Conservation (phyloP, 2,888 invertebrate species). For the Eudemis profundana region DNA sequence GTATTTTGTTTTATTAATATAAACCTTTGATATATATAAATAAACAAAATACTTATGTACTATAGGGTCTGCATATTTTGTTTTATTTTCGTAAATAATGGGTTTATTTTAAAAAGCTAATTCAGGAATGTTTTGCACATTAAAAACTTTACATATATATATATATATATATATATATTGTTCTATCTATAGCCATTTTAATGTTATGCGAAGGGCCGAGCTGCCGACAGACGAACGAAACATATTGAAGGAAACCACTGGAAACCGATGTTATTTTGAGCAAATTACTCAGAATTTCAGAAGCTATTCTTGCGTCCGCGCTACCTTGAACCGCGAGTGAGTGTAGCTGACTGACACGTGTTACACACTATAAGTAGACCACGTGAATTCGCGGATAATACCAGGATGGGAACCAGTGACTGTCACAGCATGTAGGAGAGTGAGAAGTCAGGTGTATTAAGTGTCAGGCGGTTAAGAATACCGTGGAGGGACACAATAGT, state of each 20-base stretch:
- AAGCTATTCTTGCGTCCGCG: conserved; percentile 68
- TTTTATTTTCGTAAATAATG: too few relatives aligned
- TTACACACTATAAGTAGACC: not conserved
- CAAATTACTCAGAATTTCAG: conserved; percentile 73
- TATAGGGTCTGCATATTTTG: too few relatives aligned
- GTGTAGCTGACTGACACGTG: conserved; percentile 49
- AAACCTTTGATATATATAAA: too few relatives aligned
- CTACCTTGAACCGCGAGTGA: conserved; percentile 75
- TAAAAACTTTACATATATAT: too few relatives aligned
- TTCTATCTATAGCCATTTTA: conserved; percentile 7
- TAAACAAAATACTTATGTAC: too few relatives aligned
- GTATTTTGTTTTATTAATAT: too few relatives aligned
- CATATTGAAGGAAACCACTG: conserved; percentile 59
- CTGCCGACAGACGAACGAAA: conserved; percentile 49
- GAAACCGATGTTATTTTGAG: conserved; percentile 70
- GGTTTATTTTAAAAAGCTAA: too few relatives aligned
- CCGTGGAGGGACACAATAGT: too few relatives aligned
- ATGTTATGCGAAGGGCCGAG: conserved; percentile 44
- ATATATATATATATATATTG: too few relatives aligned
- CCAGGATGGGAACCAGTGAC: not conserved
- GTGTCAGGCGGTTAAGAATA: too few relatives aligned
- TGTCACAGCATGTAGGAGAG: not conserved
- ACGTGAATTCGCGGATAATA: not conserved
- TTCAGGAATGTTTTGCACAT: too few relatives aligned
- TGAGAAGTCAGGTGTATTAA: too few relatives aligned